Conservation (phyloP, 2,888 invertebrate genomes). For the Ephialtes manifestator region DNA sequence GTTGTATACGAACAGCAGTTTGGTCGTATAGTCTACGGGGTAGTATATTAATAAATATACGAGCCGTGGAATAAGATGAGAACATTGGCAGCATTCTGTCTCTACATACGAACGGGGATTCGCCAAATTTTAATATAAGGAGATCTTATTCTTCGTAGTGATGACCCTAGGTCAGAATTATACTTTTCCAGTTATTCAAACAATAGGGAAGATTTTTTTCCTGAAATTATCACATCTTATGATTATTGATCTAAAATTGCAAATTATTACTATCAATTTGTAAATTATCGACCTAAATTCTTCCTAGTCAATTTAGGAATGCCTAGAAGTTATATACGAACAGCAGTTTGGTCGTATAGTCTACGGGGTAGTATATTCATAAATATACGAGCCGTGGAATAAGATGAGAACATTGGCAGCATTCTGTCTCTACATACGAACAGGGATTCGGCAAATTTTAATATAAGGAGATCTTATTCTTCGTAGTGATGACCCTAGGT, state of each 20-base stretch:
- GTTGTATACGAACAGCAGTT: conserved; percentile 8
- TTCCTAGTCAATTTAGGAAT: no score
- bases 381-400: conserved; percentile 25
- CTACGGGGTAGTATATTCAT: conserved; percentile 32
- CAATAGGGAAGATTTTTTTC: no score
- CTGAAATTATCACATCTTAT: no score
- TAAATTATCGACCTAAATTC: no score
- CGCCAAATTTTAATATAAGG: background rate
- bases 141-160: background rate
- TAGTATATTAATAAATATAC: conserved; percentile 43
- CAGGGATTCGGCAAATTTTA: background rate
- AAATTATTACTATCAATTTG: no score
- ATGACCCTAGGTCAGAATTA: no score
- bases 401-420: conserved; percentile 10
- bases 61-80: conserved; percentile 16
- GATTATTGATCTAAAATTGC: no score
- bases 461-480: background rate
- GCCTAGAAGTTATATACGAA: conserved; percentile 6
- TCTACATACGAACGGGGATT: background rate
- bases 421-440: background rate
- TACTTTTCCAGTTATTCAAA: no score
- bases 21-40: background rate
- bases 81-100: background rate
- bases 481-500: no score
- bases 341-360: conserved; percentile 1